phyloP scores from a whole-genome alignment of 1,140 invertebrate genomes.

The Platyscapa corneri region DNA sequence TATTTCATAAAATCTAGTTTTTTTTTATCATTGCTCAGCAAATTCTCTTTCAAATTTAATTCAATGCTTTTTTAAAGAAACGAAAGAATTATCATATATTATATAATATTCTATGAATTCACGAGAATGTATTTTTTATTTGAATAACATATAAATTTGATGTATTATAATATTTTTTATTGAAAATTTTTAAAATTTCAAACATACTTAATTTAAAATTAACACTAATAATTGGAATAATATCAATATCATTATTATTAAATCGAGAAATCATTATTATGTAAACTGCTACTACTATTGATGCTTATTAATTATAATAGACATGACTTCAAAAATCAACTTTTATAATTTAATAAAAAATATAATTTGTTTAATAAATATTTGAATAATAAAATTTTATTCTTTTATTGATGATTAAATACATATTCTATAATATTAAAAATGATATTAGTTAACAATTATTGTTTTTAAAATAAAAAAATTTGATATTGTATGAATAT shows the following conservation, averaged over 20 bases:
- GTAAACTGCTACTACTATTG: not conserved
- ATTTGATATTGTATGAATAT: not conserved
- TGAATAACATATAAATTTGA: too few species aligned
- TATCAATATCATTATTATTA: constrained; percentile 1
- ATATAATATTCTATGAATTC: too few species aligned
- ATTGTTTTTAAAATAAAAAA: not conserved
- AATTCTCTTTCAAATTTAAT: too few species aligned
- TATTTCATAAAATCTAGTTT: too few species aligned
- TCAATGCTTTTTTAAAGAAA: too few species aligned
- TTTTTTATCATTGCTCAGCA: too few species aligned
- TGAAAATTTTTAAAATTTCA: not conserved
- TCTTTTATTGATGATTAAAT: not conserved
- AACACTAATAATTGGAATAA: not conserved
- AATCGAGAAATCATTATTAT: not conserved
- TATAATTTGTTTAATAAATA: too few species aligned
- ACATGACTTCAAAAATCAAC: not conserved
- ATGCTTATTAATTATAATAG: not conserved
- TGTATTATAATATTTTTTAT: not conserved
- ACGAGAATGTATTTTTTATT: too few species aligned
- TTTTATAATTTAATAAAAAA: not conserved
- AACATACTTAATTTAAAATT: not conserved
- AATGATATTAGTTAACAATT: not conserved
- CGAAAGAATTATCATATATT: too few species aligned
- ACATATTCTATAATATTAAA: too few species aligned
- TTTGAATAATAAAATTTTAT: not conserved